Percentiles rank a stretch among this genome's conserved stretches.
Evolutionary conservation across 2,888 invertebrate species (phyloP).

Genomic region (Synanthedon myopaeformis): DNA sequence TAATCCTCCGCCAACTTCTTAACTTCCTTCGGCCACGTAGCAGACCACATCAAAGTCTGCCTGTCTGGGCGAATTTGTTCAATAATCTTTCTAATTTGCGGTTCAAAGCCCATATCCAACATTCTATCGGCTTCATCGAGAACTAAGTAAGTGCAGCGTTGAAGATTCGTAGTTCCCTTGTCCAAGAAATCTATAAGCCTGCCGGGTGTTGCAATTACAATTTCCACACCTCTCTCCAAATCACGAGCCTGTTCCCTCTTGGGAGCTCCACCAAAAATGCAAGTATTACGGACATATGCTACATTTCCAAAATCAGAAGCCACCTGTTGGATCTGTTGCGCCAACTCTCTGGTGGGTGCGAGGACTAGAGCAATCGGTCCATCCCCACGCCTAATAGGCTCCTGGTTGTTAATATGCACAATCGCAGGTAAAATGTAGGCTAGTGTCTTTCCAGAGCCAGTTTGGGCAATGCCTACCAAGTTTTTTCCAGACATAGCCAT

Average conservation of each 20-base stretch:
- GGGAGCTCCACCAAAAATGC: constrained; percentile 94
- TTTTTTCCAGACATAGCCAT: constrained; percentile 85
- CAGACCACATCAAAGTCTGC: constrained; percentile 98
- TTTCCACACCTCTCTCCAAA: constrained; percentile 83
- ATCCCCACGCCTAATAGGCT: constrained; percentile 79
- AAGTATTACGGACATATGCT: constrained; percentile 83
- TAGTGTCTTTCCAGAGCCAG: constrained; percentile 84
- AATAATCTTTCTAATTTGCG: constrained; percentile 93
- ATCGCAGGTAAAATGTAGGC: constrained; percentile 86
- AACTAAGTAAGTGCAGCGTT: constrained; percentile 85
- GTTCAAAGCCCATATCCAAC: constrained; percentile 98
- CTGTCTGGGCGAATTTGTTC: constrained; percentile 94
- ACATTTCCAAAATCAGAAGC: constrained; percentile 83
- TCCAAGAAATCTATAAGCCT: constrained; percentile 88
- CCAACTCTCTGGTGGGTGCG: constrained; percentile 83
- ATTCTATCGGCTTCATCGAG: constrained; percentile 94
- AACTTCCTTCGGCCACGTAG: constrained; percentile 99
- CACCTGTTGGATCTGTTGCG: constrained; percentile 86
- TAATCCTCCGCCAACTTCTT: constrained; percentile 92
- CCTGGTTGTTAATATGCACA: constrained; percentile 87
- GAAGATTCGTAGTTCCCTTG: constrained; percentile 78
- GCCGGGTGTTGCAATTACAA: constrained; percentile 91
- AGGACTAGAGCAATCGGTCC: constrained; percentile 87
- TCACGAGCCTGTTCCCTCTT: constrained; percentile 81
- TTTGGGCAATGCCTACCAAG: constrained; percentile 88